Base-by-base conservation (phyloP, 2,888 invertebrate species). In the Gastracanthus pulcherrimus region DNA sequence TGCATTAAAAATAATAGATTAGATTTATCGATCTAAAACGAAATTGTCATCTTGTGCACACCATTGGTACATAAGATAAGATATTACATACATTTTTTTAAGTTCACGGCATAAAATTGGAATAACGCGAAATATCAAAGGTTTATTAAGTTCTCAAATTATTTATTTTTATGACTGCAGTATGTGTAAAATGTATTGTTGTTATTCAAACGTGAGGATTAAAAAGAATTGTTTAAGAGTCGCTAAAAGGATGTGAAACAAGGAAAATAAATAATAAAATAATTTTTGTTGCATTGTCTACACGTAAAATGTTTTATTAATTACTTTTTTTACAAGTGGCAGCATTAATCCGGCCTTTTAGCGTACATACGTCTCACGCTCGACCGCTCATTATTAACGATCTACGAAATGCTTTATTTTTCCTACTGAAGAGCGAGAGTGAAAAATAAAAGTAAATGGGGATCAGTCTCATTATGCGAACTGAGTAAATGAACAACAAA, bases 401-500 rank as follows among this genome's bases (percentile, higher is more conserved):
- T 71, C 62, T 82, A 82, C 72, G 72, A 80, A 76, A 76, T 76
- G 60, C 64, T 80, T 76, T 64, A 69, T 51, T 79, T 66, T 64
- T 13, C 45, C 67, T 67, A 66, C 38, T 36, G 36, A 75, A 38
- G 71, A 82, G 76, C 41, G 51, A 75, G 31, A 69, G 58, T 55
- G 41, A 71, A 66, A 79, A 75, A 76, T 51, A 72, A 76, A 71
- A 76, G 69, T 23, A 69, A 81, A 78, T 51, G 38, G 62, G 55
- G 31, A 78, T 82, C 82, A 82, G 82, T 82, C 82, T 80, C 82
- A 82, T 82, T 74, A 82, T 75, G 76, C 74, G 69, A 82, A 80
- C 82, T 82, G 82, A 82, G 80, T 80, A 74, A 82, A 69, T 51
- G 45, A 82, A 75, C 77, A 82, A 80, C 80, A 82, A 79, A 60